These are phyloP conservation scores for Brevimyrus niger DNA, from an alignment of 2,113 vertebrate species.

Conservation along the genomic window DNA sequence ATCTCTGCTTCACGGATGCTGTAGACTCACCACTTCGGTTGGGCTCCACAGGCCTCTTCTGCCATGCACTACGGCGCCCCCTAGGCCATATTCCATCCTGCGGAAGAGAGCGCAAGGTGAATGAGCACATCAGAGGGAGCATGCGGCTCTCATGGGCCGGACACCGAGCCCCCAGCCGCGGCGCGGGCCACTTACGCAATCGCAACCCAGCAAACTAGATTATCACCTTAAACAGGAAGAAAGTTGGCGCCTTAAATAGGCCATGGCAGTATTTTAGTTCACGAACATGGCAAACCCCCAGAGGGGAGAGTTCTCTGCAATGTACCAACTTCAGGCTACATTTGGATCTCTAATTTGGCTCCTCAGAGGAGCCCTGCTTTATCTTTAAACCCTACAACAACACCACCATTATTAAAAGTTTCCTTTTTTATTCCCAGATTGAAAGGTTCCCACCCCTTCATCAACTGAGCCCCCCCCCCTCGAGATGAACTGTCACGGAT, in stretches of 20 bases:
- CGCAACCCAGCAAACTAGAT: neutral
- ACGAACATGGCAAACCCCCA: neutral
- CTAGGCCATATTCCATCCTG: slow-evolving; percentile 61
- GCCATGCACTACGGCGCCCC: slow-evolving; percentile 47
- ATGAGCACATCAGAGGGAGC: neutral
- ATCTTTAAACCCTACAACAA: neutral
- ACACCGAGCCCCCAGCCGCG: neutral
- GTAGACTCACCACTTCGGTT: slow-evolving; percentile 52
- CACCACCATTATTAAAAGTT: neutral
- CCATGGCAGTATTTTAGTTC: neutral
- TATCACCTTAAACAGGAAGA: neutral
- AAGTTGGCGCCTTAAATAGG: neutral
- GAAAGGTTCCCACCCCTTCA: slow-evolving; percentile 11
- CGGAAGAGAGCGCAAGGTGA: neutral
- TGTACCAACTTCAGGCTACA: neutral
- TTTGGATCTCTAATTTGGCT: slow-evolving; percentile 1
- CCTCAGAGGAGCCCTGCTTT: neutral
- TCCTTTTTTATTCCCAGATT: neutral
- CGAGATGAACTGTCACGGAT: neutral
- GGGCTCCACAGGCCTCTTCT: slow-evolving; percentile 49
- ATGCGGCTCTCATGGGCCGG: neutral
- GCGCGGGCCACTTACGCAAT: neutral
- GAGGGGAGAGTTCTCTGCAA: neutral
- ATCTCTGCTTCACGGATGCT: neutral
- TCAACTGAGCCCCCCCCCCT: neutral